Base-by-base conservation (phyloP, 2,888 invertebrate species). In the Selenia dentaria region DNA sequence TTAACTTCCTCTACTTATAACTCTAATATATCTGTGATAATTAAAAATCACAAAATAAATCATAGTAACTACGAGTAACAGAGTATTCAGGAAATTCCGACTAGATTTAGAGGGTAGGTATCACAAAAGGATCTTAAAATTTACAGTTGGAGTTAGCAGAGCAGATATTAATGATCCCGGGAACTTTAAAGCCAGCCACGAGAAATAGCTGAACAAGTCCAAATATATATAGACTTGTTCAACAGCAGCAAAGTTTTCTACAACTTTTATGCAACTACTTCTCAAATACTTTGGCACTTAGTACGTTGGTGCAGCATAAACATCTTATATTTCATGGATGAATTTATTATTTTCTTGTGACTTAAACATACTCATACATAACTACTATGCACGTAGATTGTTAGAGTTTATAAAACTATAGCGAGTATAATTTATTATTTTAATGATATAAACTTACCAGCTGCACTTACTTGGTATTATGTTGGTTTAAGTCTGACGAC, bases 141-240 rank as follows among this genome's bases (percentile, higher is more conserved):
- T 52, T 41, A 46, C 52, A 48, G 41, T 32, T 20, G 31, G 43
- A 54, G 38, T 44, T 40, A 54, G 38, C 28, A 39, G 41, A 48
- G 39, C 16, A 31, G 39, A 52, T 52, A 63, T 67, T 67, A 68
- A 68, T 65, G 64, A 67, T 62, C 35, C 47, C 42, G 44, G 43
- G 52, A 70, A 69, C 53, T 70, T 69, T 58, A 51, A 59, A 66
- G 58, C 52, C 43, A 58, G 52, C 62, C 49, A 41, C 60, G 55
- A 51, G 62, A 59, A 62, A 67, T 66, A 62, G 66, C 67, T 65
- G 50, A 38, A 50, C 47, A 57, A 62, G 60, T 67, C 36, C 27
- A 53, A 57, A 64, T 56, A 61, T 64, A 68, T 59, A 60, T 54
- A n/a, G n/a, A n/a, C n/a, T n/a, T n/a, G n/a, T n/a, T n/a, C n/a